phyloP scores from a whole-genome alignment of 2,797 vertebrate species.

The Anguilla anguilla region DNA sequence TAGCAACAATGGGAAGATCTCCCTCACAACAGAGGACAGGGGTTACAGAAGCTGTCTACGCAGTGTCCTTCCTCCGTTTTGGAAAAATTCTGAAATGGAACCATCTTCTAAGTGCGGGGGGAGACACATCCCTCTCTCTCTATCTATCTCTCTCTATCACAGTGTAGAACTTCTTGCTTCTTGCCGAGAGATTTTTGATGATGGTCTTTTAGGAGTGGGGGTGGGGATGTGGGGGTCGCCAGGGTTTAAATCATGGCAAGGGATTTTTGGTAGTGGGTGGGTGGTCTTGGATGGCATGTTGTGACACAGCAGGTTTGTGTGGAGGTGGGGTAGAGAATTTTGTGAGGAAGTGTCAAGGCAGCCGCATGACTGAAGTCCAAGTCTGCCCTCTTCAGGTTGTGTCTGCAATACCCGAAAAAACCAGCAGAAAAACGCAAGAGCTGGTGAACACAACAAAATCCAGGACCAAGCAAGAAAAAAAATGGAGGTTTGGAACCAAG shows the following conservation, averaged over 20 bases:
- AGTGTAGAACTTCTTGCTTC: constrained; percentile 54
- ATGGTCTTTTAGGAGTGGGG: not conserved
- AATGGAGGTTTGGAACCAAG: constrained; percentile 34
- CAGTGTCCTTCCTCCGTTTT: constrained; percentile 63
- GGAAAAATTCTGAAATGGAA: constrained; percentile 24
- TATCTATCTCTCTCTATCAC: constrained; percentile 29
- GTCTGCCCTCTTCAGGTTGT: constrained; percentile 81
- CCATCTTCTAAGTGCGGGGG: constrained; percentile 17
- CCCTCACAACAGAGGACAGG: constrained; percentile 60
- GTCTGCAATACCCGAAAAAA: not conserved
- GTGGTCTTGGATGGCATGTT: constrained; percentile 70
- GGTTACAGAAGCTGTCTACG: constrained; percentile 65
- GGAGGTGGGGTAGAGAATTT: constrained; percentile 48
- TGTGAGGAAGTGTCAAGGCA: constrained; percentile 55
- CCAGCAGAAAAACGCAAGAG: not conserved
- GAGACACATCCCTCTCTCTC: constrained; percentile 44
- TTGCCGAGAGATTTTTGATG: constrained; percentile 58
- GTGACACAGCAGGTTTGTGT: constrained; percentile 68
- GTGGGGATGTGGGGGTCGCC: constrained; percentile 63
- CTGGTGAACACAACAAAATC: not conserved
- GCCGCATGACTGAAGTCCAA: constrained; percentile 68
- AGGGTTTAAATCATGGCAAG: constrained; percentile 52
- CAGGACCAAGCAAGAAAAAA: constrained; percentile 16
- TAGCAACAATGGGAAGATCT: constrained; percentile 73
- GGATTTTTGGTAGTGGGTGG: constrained; percentile 66